Conservation (phyloP, 2,888 invertebrate species). For the Hololepta plana region DNA sequence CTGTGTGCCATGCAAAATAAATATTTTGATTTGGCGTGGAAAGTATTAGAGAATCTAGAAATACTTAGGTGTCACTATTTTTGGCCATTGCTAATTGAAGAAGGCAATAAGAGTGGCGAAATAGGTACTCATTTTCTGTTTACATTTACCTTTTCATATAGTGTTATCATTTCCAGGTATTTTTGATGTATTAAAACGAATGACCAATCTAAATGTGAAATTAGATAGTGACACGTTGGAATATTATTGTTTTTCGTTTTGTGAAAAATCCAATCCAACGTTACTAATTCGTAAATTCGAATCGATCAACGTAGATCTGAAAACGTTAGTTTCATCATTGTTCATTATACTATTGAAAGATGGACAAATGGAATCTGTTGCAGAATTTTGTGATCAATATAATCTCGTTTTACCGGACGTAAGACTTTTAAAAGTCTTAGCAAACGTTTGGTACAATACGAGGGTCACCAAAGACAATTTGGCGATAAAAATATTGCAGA, state of each 20-base stretch:
- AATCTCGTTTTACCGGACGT: conserved; percentile 32
- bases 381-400: too few relatives aligned
- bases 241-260: conserved; percentile 33
- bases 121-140: conserved; percentile 23
- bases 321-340: conserved; percentile 16
- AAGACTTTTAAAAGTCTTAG: conserved; percentile 28
- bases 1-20: conserved; percentile 28
- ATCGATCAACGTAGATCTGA: conserved; percentile 23
- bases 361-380: conserved; percentile 26
- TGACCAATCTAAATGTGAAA: conserved; percentile 32
- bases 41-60: conserved; percentile 20
- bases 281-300: conserved; percentile 30
- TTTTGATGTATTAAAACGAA: conserved; percentile 31
- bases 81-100: conserved; percentile 39
- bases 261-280: conserved; percentile 31
- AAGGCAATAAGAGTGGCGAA: conserved; percentile 32
- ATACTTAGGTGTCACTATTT: conserved; percentile 38
- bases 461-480: conserved; percentile 30
- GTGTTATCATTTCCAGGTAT: conserved; percentile 25
- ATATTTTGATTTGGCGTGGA: conserved; percentile 27
- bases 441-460: conserved; percentile 29
- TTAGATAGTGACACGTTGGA: conserved; percentile 38
- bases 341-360: conserved; percentile 27
- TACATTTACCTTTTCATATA: conserved; percentile 4
- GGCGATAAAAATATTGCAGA: conserved; percentile 26